Evolutionary conservation across 2,888 invertebrate species (phyloP), one percentile per base, ranked within the genome.

Genomic region (Protula sp.): DNA sequence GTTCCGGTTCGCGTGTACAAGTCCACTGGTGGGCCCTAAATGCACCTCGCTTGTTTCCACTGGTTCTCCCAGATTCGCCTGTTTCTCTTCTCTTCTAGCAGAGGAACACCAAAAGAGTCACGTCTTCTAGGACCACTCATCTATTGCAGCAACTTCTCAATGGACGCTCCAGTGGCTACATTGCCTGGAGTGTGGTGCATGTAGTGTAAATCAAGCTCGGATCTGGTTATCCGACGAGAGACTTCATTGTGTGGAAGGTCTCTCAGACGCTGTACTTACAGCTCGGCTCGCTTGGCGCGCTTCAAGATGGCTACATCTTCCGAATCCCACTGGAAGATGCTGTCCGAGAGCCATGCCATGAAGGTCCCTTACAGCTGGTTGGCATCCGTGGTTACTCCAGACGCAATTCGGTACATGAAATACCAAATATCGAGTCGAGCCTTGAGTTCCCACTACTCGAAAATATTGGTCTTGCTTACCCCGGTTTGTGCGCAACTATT

Each of bases 351-450:
- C 2, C 52, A 31, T 3, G 47, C n/a, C 66, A 69, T 68, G 61
- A 70, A 68, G 3, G 26, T 3, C 2, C 53, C 61, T 59, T 68
- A 66, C 27, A 68, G 58, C 19, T 51, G 61, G 38, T 70, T 65
- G 2, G 61, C n/a, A 47, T 70, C 67, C 5, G 67, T 61, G 45
- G 61, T 59, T 53, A 55, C 56, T 1, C 57, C 65, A 5, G 30
- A 19, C 3, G 63, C 38, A 1, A 70, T 19, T 1, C 69, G 52
- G 3, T 62, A 27, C 68, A 70, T 69, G 61, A 70, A 67, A 47
- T 70, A 65, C 64, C 67, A 69, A 5, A 67, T 59, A 57, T 69
- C 69, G 22, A 70, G 57, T 1, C 67, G 9, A 14, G 59, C 30
- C 22, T 28, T 9, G 22, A n/a, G n/a, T n/a, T n/a, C n/a, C n/a